Base-by-base conservation (phyloP, 2,888 invertebrate species). In the Diloba caeruleocephala region DNA sequence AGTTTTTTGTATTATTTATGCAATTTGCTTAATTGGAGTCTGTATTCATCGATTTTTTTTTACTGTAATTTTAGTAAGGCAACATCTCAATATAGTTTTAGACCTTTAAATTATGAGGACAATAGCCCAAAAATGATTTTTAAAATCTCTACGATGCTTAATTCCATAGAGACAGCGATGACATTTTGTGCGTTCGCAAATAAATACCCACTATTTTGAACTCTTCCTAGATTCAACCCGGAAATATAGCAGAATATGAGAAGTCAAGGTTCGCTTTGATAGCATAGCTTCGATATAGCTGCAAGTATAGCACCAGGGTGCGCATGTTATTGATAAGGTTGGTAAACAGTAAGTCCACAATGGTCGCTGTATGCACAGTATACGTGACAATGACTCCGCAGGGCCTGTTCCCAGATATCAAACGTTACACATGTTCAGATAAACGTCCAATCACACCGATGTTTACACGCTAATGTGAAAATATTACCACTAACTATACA, bases 271-370 rank as follows among this genome's bases (percentile, higher is more conserved):
- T 32, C 12, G 17, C 12, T 66, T 25, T 10, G 1, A 33, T 32
- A 46, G 45, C 42, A 31, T 58, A 15, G 50, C 50, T 63, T 23
- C 48, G 57, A 21, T 61, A 36, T 73, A 79, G 76, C 85, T 74
- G 29, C 5, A 34, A 54, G 67, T 84, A 57, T 45, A 54, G 10
- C 29, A 51, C 68, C n/a, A 32, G 44, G 61, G 29, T 41, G 44
- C 12, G 23, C 56, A 43, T 89, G 87, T 90, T 90, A 89, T 90
- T 90, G 92, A 92, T 92, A 92, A 92, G 84, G 84, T 78, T 73
- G 62, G 88, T 88, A 90, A 91, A 92, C 89, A 90, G 70, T 55
- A 71, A 68, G 74, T 78, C 71, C 74, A 84, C 87, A 89, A 85
- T 85, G 84, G 80, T 72, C 79, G 64, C 73, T 77, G 78, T 82